Base-by-base conservation (phyloP, 2,888 invertebrate species). In the Galeopsomyia nigrocyanea region DNA sequence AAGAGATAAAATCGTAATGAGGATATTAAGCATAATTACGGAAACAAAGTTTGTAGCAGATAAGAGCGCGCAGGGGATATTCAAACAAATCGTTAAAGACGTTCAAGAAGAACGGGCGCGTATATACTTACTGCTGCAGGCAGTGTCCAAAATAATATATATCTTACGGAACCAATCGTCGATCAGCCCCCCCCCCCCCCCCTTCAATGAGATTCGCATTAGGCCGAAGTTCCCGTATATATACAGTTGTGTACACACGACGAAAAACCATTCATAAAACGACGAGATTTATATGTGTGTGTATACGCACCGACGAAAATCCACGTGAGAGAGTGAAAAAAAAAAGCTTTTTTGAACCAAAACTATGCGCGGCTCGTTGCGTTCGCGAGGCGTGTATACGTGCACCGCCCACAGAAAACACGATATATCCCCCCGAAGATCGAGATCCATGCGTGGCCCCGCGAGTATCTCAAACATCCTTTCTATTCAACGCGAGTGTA, bases 191-290 rank as follows among this genome's bases (percentile, higher is more conserved):
- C n/a, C n/a, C n/a, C n/a, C n/a, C n/a, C n/a, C n/a, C n/a, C n/a
- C n/a, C n/a, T n/a, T 9, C 62, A 57, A 63, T 69, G 39, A 51
- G 61, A 50, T 63, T 50, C 69, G 39, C 69, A 46, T 69, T 68
- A 62, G 49, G 39, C 47, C 16, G 53, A 13, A 21, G 19, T 14
- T 39, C 53, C 21, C 21, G 53, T 53, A n/a, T 47, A 50, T 49
- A 50, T 16, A 10, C 22, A 22, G 49, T 19, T 17, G 46, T 46
- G n/a, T 13, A 9, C 31, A 14, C 39, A 10, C 39, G 39, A 5
- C 60, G 26, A 19, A 7, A 19, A 60, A 60, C 7, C 46, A 31
- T 22, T 14, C 39, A 19, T 13, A 58, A 46, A 58, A 10, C 39
- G 39, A 46, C 58, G 46, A 50, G 62, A 62, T 62, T 62, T 62